Base-by-base conservation (phyloP, 2,888 invertebrate species). In the Epirrita christyi region DNA sequence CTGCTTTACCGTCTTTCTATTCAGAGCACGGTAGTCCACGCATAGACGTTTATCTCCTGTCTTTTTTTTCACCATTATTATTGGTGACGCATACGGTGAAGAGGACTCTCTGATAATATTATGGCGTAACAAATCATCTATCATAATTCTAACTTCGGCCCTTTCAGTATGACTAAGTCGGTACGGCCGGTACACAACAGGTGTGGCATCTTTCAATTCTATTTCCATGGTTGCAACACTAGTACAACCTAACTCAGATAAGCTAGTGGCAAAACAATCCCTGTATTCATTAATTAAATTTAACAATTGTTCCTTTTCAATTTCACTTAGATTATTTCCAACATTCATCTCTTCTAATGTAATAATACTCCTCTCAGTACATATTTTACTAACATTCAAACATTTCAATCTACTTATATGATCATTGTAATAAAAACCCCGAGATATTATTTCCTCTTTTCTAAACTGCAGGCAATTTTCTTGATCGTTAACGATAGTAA, bases 61-160 rank as follows among this genome's bases (percentile, higher is more conserved):
- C n/a, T n/a, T 73, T 9, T 71, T 73, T 6, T 65, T 57, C 0
- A 72, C 72, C 0, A 74, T 15, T 0, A 74, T 6, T 0, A 72
- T 61, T 0, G 73, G 71, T 36, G 68, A 68, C 0, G 71, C 70
- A 45, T 67, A 71, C 0, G 56, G 37, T 0, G 71, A 70, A 6
- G 21, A 44, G 0, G 69, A 69, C 1, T 66, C 66, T 0, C 62
- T 14, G 5, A 70, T 41, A 2, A 73, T 71, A 3, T 42, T 63
- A 5, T 37, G 15, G 4, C 68, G 61, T 0, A 72, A 6, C 61
- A 72, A 58, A 29, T 74, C 70, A 1, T 64, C 14, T 6, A 71
- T 52, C 64, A 70, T 72, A 0, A 38, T 27, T 1, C 52, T 13
- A 0, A 67, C 70, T 9, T 43, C 1, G 0, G 28, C 11, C n/a